phyloP scores from a whole-genome alignment of 2,888 invertebrate species.

The Gymnocheta viridis region DNA sequence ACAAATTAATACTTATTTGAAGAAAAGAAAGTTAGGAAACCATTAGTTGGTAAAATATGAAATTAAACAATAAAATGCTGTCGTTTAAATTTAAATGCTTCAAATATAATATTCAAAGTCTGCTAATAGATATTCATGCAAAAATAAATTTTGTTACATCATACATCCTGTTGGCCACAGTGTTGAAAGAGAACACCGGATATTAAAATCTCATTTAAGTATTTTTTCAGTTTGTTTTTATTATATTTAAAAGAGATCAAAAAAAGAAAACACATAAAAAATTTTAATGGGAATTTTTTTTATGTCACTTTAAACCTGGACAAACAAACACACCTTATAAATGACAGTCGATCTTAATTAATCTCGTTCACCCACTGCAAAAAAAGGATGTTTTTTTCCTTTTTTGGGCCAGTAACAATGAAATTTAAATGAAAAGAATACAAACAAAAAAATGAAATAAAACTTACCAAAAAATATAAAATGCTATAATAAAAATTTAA shows the following conservation, averaged over 20 bases:
- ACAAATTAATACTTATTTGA: not conserved
- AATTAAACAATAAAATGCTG: not conserved
- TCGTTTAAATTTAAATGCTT: not conserved
- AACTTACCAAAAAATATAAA: constrained; percentile 27
- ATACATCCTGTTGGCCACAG: not conserved
- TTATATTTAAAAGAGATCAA: not conserved
- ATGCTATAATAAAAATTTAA: constrained; percentile 48
- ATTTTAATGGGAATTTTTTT: constrained; percentile 11
- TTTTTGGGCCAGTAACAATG: constrained; percentile 24
- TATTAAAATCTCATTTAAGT: constrained; percentile 39
- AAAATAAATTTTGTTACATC: constrained; percentile 4
- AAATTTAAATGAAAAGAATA: constrained; percentile 39
- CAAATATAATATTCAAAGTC: not conserved
- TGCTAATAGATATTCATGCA: constrained; percentile 2
- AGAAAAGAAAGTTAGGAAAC: not conserved
- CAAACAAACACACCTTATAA: constrained; percentile 54
- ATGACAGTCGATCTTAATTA: constrained; percentile 63
- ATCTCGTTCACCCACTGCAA: constrained; percentile 22
- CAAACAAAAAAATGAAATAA: constrained; percentile 24
- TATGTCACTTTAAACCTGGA: constrained; percentile 46
- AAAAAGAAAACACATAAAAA: not conserved
- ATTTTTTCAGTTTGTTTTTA: not conserved
- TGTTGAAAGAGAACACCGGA: constrained; percentile 30
- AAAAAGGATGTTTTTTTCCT: not conserved
- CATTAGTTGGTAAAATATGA: not conserved